Base-by-base conservation (phyloP, 2,113 vertebrate genomes). In the Lampris incognitus region DNA sequence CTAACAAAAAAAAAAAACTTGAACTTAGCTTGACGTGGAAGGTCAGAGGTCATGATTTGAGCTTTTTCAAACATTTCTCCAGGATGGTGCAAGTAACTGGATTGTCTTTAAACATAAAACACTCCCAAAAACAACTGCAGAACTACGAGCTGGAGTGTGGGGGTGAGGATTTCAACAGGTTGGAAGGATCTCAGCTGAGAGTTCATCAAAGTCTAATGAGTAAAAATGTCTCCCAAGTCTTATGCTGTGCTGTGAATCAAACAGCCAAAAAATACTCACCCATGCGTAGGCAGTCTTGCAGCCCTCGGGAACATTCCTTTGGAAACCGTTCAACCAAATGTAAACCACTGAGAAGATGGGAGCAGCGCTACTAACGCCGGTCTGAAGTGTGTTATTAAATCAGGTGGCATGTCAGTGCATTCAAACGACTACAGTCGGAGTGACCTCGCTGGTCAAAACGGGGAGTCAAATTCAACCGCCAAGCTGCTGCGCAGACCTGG, bases 261-360 rank as follows among this genome's bases (percentile, higher is more conserved):
- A 62, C 82, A 66, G 72, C 89, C 92, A 84, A 74, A 24, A 54
- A 51, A 90, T 93, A 94, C 94, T 95, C 91, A 94, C 93, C 93
- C 66, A 62, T 42, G 77, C 74, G 52, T 74, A 61, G 42, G 88
- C 42, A 64, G 86, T 81, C 83, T 88, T 80, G 88, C 67, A 54
- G 84, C 72, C 24, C 65, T 87, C 91, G 82, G 87, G 88, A 87
- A 81, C 75, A 62, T 74, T 72, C 85, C 87, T 90, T 87, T 40
- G 85, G 87, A 86, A 88, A 86, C 85, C 85, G 89, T 87, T 85
- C 73, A 67, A 79, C 85, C 81, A 91, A 88, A 88, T 87, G 84
- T 81, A 91, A 81, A 89, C 84, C 88, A 89, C 82, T 85, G 74
- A 81, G 36, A 68, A 82, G 65, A 72, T 68, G 77, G 85, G 74